Evolutionary conservation across 2,888 invertebrate genomes (phyloP).

Genomic region (Cephalotes varians): DNA sequence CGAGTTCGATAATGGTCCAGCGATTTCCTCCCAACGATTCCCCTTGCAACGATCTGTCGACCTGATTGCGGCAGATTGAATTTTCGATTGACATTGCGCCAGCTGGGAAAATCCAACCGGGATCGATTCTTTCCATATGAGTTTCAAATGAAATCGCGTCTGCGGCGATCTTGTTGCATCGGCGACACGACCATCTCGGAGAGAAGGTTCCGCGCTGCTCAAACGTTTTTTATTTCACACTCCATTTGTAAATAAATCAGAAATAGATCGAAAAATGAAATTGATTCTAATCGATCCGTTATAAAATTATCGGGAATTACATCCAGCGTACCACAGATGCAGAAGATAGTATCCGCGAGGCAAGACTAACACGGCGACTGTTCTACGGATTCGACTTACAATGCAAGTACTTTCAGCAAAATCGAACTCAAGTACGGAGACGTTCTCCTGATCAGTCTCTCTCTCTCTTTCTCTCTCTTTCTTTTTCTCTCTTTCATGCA

Average conservation of each 20-base stretch:
- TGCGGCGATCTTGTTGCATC: constrained; percentile 37
- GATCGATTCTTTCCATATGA: constrained; percentile 34
- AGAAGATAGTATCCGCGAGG: neutral
- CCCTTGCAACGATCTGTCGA: constrained; percentile 59
- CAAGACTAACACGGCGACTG: neutral
- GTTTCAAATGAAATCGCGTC: constrained; percentile 24
- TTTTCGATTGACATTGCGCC: constrained; percentile 62
- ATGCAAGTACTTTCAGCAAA: constrained; percentile 22
- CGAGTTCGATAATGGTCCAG: constrained; percentile 63
- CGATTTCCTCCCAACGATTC: constrained; percentile 63
- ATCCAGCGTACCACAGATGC: neutral
- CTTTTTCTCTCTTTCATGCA: neutral
- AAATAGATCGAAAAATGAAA: neutral
- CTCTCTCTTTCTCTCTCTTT: too few species aligned
- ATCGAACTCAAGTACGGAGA: constrained; percentile 10
- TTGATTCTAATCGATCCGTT: neutral
- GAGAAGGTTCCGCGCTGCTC: neutral
- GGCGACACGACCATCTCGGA: constrained; percentile 4
- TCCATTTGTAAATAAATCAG: neutral
- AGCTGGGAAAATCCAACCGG: constrained; percentile 24
- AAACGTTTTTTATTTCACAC: neutral
- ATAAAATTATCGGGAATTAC: neutral
- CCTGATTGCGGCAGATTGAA: constrained; percentile 59
- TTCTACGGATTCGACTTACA: neutral
- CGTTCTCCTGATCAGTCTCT: constrained; percentile 20